These are phyloP conservation scores for Plectrocnemia conspersa DNA, from an alignment of 1,140 invertebrate species.

Conservation along the genomic window DNA sequence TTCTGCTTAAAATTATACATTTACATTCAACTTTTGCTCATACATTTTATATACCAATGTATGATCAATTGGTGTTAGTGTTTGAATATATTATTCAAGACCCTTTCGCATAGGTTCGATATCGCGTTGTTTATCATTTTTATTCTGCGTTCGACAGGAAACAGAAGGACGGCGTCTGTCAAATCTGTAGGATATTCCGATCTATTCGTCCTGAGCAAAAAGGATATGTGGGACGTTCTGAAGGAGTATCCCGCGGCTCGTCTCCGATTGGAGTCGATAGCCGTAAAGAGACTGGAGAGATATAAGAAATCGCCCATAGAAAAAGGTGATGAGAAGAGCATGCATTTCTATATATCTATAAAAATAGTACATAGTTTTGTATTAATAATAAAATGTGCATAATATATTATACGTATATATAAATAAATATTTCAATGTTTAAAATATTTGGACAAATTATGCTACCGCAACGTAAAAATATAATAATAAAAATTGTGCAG, in stretches of 20 bases:
- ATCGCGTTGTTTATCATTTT: not conserved
- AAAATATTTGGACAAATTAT: too few species aligned
- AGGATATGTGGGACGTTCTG: slow-evolving; percentile 99
- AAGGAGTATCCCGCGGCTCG: slow-evolving; percentile 97
- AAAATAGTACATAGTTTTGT: too few species aligned
- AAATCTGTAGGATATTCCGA: slow-evolving; percentile 97
- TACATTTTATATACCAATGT: not conserved
- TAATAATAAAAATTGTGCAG: too few species aligned
- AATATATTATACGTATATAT: too few species aligned
- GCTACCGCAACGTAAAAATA: too few species aligned
- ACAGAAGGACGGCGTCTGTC: slow-evolving; percentile 93
- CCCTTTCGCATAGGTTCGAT: too few species aligned
- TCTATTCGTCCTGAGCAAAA: slow-evolving; percentile 96
- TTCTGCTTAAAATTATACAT: too few species aligned
- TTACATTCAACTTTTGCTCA: not conserved
- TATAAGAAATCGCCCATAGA: slow-evolving; percentile 89
- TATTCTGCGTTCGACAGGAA: slow-evolving; percentile 62
- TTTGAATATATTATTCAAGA: not conserved
- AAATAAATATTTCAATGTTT: too few species aligned
- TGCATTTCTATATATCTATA: not conserved
- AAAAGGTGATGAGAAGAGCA: slow-evolving; percentile 63
- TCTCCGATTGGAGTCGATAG: slow-evolving; percentile 94
- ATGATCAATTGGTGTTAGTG: not conserved
- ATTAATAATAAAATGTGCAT: too few species aligned
- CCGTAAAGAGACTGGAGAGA: slow-evolving; percentile 92